A percentile compares a stretch with the other conserved stretches of the same genome.
phyloP scores from a whole-genome alignment of 2,797 vertebrate genomes.

The Mastacembelus armatus region DNA sequence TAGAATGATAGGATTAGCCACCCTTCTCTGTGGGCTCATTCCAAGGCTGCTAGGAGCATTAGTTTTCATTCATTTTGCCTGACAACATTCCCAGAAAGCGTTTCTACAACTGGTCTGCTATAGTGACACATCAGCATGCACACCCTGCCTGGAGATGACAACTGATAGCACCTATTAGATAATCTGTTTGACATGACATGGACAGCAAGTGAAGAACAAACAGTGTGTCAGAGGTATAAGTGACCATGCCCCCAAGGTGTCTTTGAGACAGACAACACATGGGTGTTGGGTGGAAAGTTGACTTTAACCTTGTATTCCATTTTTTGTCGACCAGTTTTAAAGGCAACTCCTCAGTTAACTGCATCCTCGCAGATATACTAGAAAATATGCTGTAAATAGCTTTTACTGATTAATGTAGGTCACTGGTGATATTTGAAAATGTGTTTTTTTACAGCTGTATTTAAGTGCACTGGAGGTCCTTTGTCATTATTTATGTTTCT shows the following conservation, averaged over 20 bases:
- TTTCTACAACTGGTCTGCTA: slow-evolving; percentile 60
- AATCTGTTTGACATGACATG: slow-evolving; percentile 64
- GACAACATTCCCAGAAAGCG: slow-evolving; percentile 56
- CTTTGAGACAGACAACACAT: slow-evolving; percentile 21
- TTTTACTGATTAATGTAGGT: slow-evolving; percentile 62
- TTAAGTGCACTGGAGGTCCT: slow-evolving; percentile 61
- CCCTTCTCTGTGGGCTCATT: slow-evolving; percentile 76
- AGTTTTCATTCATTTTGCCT: slow-evolving; percentile 69
- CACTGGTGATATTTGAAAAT: slow-evolving; percentile 60
- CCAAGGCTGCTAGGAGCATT: slow-evolving; percentile 74
- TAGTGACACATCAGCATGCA: slow-evolving; percentile 49
- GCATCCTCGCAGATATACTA: slow-evolving; percentile 30
- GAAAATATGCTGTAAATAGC: slow-evolving; percentile 44
- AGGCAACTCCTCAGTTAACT: slow-evolving; percentile 33
- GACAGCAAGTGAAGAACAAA: slow-evolving; percentile 44
- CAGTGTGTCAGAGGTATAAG: slow-evolving; percentile 37
- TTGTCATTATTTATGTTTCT: slow-evolving; percentile 76
- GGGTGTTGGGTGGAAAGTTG: slow-evolving; percentile 29
- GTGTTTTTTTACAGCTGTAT: slow-evolving; percentile 63
- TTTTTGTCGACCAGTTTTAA: slow-evolving; percentile 32
- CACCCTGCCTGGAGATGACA: slow-evolving; percentile 53
- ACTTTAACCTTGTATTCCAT: slow-evolving; percentile 29
- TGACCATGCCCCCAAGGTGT: slow-evolving; percentile 38
- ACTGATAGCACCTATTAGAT: slow-evolving; percentile 52
- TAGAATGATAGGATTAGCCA: slow-evolving; percentile 82